Evolutionary conservation across 2,797 vertebrate species (phyloP), one percentile per base, ranked within the genome.

Genomic region (Arnoldichthys spilopterus): DNA sequence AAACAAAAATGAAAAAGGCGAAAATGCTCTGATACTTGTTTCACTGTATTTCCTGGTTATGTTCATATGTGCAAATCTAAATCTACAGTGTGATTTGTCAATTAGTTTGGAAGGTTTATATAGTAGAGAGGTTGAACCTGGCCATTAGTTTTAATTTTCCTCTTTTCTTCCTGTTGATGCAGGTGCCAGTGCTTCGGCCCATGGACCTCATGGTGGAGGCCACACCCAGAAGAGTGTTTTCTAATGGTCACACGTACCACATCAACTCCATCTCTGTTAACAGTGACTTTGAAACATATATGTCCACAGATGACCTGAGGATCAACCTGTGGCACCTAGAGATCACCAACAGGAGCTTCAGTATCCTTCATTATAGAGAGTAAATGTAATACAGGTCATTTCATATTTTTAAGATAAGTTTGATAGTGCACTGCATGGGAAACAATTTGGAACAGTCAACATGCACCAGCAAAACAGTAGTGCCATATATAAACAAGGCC

Each of bases 151-250:
- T 40, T 37, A 34, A n/a, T 74, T 34, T 24, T 72, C 40, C 26
- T 18, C 9, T 32, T n/a, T 30, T 71, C 51, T 58, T 34, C 20
- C 20, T 64, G 62, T 9, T 64, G 20, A 4, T 13, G 18, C 82
- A 99, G 98, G 98, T 99, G 56, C 98, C 98, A 0, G 97, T 99
- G 78, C 90, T 96, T 26, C 93, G 88, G 90, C 95, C 96, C 84
- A 96, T 96, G 95, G 96, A 96, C 85, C 90, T 96, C 86, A 96
- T 96, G 96, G 96, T 96, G 86, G 96, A 96, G 86, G 96, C 95
- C 45, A 94, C 93, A 1, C 94, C 95, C 0, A 88, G 95, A 43
- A 87, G 95, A 88, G 94, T 96, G 67, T 96, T 96, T 70, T 94
- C 95, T 86, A 96, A 96, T 0, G 95, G 94, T 0, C 96, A 96